Base-by-base conservation (phyloP, 2,888 invertebrate genomes). In the Tanytarsus gracilentus region DNA sequence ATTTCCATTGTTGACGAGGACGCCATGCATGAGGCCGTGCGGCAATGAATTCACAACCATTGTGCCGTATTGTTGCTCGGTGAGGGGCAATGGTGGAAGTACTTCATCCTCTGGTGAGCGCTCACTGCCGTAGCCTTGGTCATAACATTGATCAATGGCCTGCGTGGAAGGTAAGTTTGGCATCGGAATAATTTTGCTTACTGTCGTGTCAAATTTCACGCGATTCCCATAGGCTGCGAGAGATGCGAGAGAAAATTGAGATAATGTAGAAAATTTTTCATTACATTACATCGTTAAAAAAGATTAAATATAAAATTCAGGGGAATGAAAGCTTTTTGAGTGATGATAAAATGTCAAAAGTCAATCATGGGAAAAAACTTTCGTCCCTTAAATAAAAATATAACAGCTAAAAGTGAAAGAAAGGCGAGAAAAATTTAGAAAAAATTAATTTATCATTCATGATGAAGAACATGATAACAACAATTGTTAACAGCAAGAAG, bases 91-190 rank as follows among this genome's bases (percentile, higher is more conserved):
- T 16, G 83, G 80, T 5, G 85, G 84, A 27, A 83, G 83, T 72
- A 80, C 82, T 71, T 86, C 86, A 64, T 86, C 86, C 71, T 86
- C 86, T 1, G 86, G 86, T 1, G 86, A 86, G 48, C 85, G 75
- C 69, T 86, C 86, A 8, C 85, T 85, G 1, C 84, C 86, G 71
- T 86, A 86, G 36, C 86, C 86, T 69, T 86, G 86, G 72, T 86
- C 86, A 69, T 80, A 81, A 48, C 78, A 76, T 1, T 76, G 76
- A 65, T 79, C 78, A 66, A 78, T 50, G 2, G 39, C 39, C 50
- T 60, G 49, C 14, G 25, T 29, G 8, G 36, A 25, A 3, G 59
- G 39, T 21, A 18, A 21, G 25, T 58, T 44, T 16, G 50, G 50
- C 16, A 50, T 50, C n/a, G 50, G 25, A 33, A 60, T 60, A 23